Percentiles rank a stretch among this genome's conserved stretches.
Conservation (phyloP, 2,113 vertebrate genomes). For the Cervus canadensis region DNA sequence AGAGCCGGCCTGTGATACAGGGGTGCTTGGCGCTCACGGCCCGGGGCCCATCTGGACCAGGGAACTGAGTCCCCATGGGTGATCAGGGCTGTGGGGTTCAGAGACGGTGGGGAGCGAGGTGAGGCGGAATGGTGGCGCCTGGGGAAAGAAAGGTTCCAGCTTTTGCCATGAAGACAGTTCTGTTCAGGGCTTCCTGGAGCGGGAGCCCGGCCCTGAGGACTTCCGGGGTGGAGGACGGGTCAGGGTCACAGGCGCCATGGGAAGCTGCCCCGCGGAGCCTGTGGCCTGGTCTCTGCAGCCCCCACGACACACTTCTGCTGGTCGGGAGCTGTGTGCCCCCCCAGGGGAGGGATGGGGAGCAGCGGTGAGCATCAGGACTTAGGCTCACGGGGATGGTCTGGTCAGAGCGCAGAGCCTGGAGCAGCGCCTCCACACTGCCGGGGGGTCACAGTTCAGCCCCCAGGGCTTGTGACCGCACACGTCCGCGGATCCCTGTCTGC, state of each 20-base stretch:
- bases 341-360: conserved; percentile 58
- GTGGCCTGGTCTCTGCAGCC: background rate
- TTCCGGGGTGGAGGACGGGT: background rate
- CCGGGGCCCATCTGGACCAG: background rate
- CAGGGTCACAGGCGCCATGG: background rate
- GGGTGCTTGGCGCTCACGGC: fast-evolving
- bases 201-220: background rate
- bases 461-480: background rate
- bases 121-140: background rate
- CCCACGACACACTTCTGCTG: background rate
- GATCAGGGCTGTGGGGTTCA: background rate
- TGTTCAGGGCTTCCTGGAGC: background rate
- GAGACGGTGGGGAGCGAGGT: background rate
- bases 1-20: background rate
- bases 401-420: background rate
- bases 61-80: background rate
- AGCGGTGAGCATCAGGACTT: conserved; percentile 65
- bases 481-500: background rate
- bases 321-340: conserved; percentile 59
- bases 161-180: background rate
- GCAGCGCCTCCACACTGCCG: background rate
- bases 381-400: background rate
- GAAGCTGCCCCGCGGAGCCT: background rate
- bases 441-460: conserved; percentile 45
- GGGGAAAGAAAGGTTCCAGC: background rate